These are phyloP conservation scores for Automeris io DNA, from an alignment of 2,888 invertebrate species.

Conservation along the genomic window DNA sequence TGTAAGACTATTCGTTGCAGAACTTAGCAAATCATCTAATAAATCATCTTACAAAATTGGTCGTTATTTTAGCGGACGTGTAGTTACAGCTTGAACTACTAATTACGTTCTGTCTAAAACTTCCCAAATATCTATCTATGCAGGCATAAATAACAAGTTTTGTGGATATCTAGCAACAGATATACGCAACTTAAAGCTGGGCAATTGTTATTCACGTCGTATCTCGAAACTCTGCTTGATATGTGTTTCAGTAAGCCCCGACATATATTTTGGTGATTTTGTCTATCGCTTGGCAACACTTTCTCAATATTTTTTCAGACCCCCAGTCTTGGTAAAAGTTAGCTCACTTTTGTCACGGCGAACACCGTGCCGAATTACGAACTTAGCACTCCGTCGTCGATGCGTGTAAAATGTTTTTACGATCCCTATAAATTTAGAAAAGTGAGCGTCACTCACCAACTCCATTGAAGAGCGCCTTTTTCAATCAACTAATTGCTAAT, in stretches of 20 bases:
- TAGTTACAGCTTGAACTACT: too few species aligned
- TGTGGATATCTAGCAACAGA: slow-evolving; percentile 33
- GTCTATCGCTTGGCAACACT: slow-evolving; percentile 60
- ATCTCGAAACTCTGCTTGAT: slow-evolving; percentile 50
- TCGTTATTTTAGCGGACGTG: too few species aligned
- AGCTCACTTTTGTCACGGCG: slow-evolving; percentile 60
- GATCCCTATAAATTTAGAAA: slow-evolving; percentile 50
- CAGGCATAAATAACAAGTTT: slow-evolving; percentile 36
- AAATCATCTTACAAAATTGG: too few species aligned
- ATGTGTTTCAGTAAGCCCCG: slow-evolving; percentile 51
- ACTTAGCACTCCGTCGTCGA: slow-evolving; percentile 60
- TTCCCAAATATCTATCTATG: neutral
- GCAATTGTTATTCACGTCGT: slow-evolving; percentile 54
- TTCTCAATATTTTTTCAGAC: slow-evolving; percentile 68
- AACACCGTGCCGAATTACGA: slow-evolving; percentile 59
- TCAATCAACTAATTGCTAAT: slow-evolving; percentile 67
- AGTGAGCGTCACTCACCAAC: slow-evolving; percentile 35
- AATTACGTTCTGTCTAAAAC: neutral
- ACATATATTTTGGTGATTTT: slow-evolving; percentile 60
- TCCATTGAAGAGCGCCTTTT: slow-evolving; percentile 21
- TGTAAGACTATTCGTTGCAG: too few species aligned
- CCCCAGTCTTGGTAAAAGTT: slow-evolving; percentile 60
- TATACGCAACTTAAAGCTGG: slow-evolving; percentile 36
- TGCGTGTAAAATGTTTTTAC: slow-evolving; percentile 69
- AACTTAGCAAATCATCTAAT: too few species aligned